Conservation (phyloP, 2,113 vertebrate species). For the Anser cygnoides region DNA sequence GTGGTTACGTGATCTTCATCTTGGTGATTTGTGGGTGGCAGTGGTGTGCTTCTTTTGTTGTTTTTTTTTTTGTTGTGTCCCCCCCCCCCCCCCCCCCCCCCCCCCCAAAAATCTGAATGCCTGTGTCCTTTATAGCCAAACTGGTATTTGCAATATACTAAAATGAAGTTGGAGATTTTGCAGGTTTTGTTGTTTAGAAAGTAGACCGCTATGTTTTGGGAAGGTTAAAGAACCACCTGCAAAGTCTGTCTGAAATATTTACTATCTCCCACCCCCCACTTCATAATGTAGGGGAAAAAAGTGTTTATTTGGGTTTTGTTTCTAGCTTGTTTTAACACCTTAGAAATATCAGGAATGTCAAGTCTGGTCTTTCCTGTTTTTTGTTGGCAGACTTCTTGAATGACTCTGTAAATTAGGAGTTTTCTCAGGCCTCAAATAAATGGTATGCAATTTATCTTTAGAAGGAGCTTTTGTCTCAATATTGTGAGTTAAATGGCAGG, state of each 20-base stretch:
- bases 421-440: conserved; percentile 48
- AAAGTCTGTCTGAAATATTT: not conserved
- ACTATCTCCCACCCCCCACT: not conserved
- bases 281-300: not conserved
- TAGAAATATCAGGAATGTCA: conserved; percentile 29
- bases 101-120: not conserved
- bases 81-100: not conserved
- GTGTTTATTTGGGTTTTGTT: conserved; percentile 31
- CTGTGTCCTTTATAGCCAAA: not conserved
- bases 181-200: not conserved
- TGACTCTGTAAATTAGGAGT: conserved; percentile 35
- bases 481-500: not conserved
- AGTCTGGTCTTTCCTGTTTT: conserved; percentile 52
- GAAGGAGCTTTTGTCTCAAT: not conserved
- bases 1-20: not conserved
- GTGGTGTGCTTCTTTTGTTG: not conserved
- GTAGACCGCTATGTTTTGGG: not conserved
- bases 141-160: not conserved
- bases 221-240: not conserved
- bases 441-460: conserved; percentile 12
- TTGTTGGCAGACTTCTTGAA: conserved; percentile 33
- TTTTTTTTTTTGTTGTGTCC: not conserved
- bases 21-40: not conserved
- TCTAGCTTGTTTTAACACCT: not conserved
- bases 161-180: not conserved